Evolutionary conservation across 1,140 invertebrate genomes (phyloP).

Genomic region (Antheraea pernyi): DNA sequence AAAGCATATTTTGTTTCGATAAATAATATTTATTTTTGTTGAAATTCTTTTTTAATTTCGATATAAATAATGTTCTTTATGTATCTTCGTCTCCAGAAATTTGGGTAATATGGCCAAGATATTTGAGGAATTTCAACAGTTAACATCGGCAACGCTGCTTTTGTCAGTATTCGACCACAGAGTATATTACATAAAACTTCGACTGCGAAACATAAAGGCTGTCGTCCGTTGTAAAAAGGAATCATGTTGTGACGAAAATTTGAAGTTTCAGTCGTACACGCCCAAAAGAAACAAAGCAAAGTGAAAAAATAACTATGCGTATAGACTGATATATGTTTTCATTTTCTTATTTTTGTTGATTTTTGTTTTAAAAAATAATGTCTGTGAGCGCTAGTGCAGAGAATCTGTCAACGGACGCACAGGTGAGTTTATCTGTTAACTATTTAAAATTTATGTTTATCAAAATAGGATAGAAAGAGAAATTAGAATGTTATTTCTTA

Average conservation of each 20-base stretch:
- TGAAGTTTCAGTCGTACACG: slow-evolving; percentile 24
- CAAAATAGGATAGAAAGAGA: neutral
- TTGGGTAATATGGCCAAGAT: too few relatives aligned
- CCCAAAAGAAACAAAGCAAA: slow-evolving; percentile 36
- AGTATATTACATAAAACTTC: too few relatives aligned
- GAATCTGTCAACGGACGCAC: slow-evolving; percentile 81
- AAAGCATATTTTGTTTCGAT: too few relatives aligned
- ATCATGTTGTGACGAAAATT: neutral
- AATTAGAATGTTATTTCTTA: neutral
- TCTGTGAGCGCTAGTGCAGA: slow-evolving; percentile 84
- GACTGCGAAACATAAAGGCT: neutral
- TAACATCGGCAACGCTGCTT: too few relatives aligned
- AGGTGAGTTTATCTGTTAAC: slow-evolving; percentile 59
- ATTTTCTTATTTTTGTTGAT: slow-evolving; percentile 35
- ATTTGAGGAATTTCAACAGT: too few relatives aligned
- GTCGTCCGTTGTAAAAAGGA: neutral
- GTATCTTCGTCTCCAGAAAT: too few relatives aligned
- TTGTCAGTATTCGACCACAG: too few relatives aligned
- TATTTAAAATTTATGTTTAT: neutral
- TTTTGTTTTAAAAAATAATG: slow-evolving; percentile 65
- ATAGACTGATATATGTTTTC: slow-evolving; percentile 35
- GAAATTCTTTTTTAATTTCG: too few relatives aligned
- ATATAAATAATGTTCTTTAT: too few relatives aligned
- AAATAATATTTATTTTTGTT: too few relatives aligned
- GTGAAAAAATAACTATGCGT: slow-evolving; percentile 39